Evolutionary conservation across 2,113 vertebrate species (phyloP), one percentile per base, ranked within the genome.

Genomic region (Columbina picui): DNA sequence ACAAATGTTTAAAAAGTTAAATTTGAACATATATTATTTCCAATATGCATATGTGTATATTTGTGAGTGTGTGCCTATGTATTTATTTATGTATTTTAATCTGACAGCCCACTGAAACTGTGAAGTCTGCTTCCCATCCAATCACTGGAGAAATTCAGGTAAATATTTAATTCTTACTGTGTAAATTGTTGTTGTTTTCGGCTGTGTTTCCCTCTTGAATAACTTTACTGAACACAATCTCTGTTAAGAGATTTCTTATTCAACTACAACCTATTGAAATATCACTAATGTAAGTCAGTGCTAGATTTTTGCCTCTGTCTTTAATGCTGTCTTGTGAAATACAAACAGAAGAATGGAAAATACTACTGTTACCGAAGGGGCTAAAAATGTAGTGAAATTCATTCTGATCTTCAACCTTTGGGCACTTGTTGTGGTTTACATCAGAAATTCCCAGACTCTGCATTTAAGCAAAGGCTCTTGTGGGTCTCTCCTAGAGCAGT

Each of bases 71-170:
- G 30, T 36, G 9, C 12, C 47, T 80, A 52, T 88, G 12, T 84
- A 21, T 84, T 73, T 92, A 60, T 87, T 67, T 59, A n/a, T 68
- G 9, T 83, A 20, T 97, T 93, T 97, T 97, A 84, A 94, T 93
- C 95, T 95, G 96, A 25, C 97, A 99, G 99, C 96, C 98, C 49
- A 76, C 98, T 4, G 99, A 99, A 92, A 87, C 93, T 32, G 83
- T 97, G 6, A 99, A 98, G 94, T 92, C 96, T 68, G 98, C 97
- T 95, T 98, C 99, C 60, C 99, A 99, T 97, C 98, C 98, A 57
- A 98, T 99, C 96, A 99, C 98, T 43, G 99, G 99, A 95, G 99
- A 99, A 98, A 99, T 99, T 96, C 99, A 99, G 99, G 99, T 99
- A 95, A 92, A 17, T 60, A 26, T 27, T 7, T 19, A 20, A 6